Base-by-base conservation (phyloP, 2,888 invertebrate genomes). In the Pilophorus perplexus region DNA sequence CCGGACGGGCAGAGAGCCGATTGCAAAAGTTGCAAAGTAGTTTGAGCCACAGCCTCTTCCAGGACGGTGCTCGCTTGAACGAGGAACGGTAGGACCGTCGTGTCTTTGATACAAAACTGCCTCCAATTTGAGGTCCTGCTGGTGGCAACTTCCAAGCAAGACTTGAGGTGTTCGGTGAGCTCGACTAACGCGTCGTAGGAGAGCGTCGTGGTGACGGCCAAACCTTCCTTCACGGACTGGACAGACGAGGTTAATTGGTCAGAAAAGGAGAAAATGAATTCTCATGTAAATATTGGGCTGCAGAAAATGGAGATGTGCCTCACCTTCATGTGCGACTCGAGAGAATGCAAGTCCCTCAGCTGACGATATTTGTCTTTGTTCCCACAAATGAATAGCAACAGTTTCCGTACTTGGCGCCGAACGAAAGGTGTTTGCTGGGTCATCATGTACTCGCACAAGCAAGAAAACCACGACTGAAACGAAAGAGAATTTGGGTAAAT, bases 291-390 rank as follows among this genome's bases (percentile, higher is more conserved):
- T n/a, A n/a, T n/a, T 33, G 33, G 33, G 6, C 33, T 8, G 33
- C 57, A 69, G 66, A 42, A 42, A 42, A 44, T 16, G 3, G 2
- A n/a, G n/a, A n/a, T n/a, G n/a, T n/a, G n/a, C n/a, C n/a, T 28
- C 14, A 87, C 87, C 75, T 85, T 86, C 75, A 96, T 84, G 75
- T 96, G 94, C 38, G 90, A 90, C 73, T 91, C 90, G 3, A 97
- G 81, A 0, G 94, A 90, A 78, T 97, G 95, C 12, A 94, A 84
- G 81, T 98, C 98, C 42, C 97, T 85, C 71, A 94, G 80, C 75
- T 94, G 91, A 0, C 97, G 85, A 80, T 98, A 98, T 64, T 93
- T 92, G 73, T 98, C 97, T 75, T 96, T 94, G 64, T 90, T 93
- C 20, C 95, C 96, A 76, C 96, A 95, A 71, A 97, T 87, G 73